These are phyloP conservation scores for Scaptomyza pallida DNA, from an alignment of 1,140 invertebrate species.

Conservation along the genomic window DNA sequence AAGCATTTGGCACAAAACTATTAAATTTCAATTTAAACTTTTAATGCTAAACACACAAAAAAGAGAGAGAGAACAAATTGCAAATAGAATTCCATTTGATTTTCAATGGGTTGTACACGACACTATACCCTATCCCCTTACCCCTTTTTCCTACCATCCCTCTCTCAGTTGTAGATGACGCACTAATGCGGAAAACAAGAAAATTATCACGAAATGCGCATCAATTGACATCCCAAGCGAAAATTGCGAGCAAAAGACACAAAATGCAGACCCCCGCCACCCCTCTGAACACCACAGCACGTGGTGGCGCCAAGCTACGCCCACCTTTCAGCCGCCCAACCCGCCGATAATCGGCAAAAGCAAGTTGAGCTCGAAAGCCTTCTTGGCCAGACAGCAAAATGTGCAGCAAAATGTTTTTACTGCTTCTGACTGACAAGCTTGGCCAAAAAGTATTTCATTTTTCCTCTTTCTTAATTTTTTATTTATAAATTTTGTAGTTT, in stretches of 20 bases:
- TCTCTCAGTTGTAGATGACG: constrained; percentile 1
- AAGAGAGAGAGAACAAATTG: not conserved
- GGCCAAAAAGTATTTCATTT: not conserved
- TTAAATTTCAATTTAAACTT: constrained; percentile 46
- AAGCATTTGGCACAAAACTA: constrained; percentile 30
- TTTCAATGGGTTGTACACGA: constrained; percentile 22
- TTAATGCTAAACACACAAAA: constrained; percentile 42
- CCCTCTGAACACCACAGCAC: too few species aligned
- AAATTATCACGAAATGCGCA: constrained; percentile 55
- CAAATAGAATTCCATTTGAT: constrained; percentile 25
- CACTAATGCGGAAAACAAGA: constrained; percentile 57
- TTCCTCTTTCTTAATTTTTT: constrained; percentile 1
- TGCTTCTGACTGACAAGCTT: constrained; percentile 37
- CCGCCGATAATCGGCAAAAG: constrained; percentile 36
- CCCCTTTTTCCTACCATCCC: not conserved
- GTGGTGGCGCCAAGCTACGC: not conserved
- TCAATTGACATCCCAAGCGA: constrained; percentile 45
- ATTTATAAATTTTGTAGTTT: constrained; percentile 15
- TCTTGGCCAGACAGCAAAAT: constrained; percentile 36
- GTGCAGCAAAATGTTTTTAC: constrained; percentile 26
- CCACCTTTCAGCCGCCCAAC: not conserved
- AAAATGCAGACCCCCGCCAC: constrained; percentile 7
- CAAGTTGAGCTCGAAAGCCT: constrained; percentile 40
- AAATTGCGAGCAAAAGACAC: constrained; percentile 30
- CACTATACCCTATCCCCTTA: not conserved